These are phyloP conservation scores for Numenius phaeopus DNA, from an alignment of 2,797 vertebrate genomes.

Conservation along the genomic window DNA sequence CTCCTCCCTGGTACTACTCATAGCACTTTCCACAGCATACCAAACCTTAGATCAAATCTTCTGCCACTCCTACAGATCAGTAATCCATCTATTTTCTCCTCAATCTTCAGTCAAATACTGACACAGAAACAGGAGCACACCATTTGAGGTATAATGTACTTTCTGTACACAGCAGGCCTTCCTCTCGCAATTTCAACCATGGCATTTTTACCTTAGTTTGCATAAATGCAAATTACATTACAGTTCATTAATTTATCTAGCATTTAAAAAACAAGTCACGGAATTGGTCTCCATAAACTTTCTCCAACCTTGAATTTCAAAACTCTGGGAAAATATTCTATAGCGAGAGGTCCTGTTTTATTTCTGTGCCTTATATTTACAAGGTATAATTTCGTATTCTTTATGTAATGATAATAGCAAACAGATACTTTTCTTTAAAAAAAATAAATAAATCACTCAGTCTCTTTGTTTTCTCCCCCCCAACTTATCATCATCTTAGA, in stretches of 20 bases:
- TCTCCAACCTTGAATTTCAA: not conserved
- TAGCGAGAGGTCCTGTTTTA: not conserved
- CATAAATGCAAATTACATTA: not conserved
- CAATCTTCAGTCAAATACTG: not conserved
- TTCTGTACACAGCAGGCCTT: not conserved
- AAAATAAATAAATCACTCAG: not conserved
- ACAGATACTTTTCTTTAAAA: not conserved
- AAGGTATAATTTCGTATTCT: not conserved
- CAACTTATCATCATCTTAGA: not conserved
- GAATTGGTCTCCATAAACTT: not conserved
- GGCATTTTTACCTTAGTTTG: not conserved
- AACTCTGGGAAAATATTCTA: not conserved
- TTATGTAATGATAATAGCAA: not conserved
- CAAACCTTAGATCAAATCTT: not conserved
- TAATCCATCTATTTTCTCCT: not conserved
- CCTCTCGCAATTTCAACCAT: not conserved
- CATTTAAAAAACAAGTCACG: not conserved
- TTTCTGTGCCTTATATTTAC: not conserved
- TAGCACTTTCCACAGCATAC: not conserved
- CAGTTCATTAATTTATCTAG: not conserved
- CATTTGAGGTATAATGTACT: not conserved
- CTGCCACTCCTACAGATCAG: not conserved
- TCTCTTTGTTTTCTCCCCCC: not conserved
- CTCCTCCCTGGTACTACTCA: not conserved
- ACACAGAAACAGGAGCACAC: not conserved